Conservation (phyloP, 2,113 vertebrate species). For the Oreochromis tanganicae region DNA sequence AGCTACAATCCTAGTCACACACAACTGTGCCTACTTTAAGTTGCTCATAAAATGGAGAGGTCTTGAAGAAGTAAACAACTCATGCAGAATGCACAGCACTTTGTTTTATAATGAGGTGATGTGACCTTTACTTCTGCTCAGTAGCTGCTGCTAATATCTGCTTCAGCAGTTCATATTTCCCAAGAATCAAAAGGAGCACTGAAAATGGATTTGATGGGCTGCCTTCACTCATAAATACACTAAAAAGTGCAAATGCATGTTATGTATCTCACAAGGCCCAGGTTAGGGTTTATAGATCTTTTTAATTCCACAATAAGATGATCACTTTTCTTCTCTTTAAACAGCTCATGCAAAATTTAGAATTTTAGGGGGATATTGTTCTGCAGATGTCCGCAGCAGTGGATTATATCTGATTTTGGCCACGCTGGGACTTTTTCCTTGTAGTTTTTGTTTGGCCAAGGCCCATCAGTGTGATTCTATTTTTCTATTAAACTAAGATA, state of each 20-base stretch:
- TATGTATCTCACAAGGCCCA: background rate
- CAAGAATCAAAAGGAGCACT: background rate
- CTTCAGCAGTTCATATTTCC: background rate
- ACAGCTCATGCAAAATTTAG: background rate
- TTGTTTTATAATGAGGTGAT: background rate
- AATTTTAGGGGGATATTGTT: background rate
- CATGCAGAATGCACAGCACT: background rate
- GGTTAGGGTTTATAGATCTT: background rate
- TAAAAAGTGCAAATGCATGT: background rate
- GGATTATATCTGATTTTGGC: background rate
- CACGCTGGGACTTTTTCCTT: background rate
- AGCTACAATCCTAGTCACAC: background rate
- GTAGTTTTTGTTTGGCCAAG: background rate
- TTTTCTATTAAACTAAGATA: background rate
- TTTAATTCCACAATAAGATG: background rate
- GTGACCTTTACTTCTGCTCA: background rate
- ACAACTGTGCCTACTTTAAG: background rate
- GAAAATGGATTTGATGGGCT: background rate
- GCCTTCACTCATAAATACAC: background rate
- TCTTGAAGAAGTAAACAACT: background rate
- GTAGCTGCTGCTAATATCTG: constrained; percentile 17
- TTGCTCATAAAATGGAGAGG: background rate
- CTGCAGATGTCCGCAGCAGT: background rate
- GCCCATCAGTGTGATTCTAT: background rate
- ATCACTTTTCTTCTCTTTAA: background rate